A percentile compares a stretch with the other conserved stretches of the same genome.
Conservation (phyloP, 2,113 vertebrate genomes). For the Zootoca vivipara region DNA sequence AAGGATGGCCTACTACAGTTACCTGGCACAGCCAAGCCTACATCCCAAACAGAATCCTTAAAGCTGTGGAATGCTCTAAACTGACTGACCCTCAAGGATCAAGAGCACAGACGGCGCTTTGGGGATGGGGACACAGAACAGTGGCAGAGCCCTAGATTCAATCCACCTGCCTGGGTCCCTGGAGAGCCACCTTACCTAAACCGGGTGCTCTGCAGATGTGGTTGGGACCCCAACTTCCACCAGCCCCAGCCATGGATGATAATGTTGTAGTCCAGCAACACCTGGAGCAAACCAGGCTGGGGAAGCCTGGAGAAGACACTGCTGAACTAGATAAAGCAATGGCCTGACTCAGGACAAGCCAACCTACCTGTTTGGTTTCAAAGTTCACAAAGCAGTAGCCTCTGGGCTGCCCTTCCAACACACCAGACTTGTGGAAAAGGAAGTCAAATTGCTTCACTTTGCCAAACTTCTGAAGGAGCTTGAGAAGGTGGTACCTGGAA, state of each 20-base stretch:
- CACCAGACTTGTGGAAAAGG: constrained; percentile 96
- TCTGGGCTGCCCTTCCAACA: constrained; percentile 93
- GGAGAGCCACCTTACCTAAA: neutral
- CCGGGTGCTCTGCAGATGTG: neutral
- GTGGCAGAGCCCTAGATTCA: neutral
- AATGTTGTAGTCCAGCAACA: neutral
- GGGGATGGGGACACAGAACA: neutral
- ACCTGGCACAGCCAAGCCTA: neutral
- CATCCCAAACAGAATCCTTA: neutral
- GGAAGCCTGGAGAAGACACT: too few relatives aligned
- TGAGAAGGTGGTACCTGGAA: constrained; percentile 92
- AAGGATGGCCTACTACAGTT: too few relatives aligned
- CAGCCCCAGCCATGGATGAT: neutral
- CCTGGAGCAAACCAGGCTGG: neutral
- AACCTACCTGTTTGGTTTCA: constrained; percentile 90
- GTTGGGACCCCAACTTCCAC: neutral
- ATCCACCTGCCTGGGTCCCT: too few relatives aligned
- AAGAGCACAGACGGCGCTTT: too few relatives aligned
- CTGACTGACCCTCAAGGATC: neutral
- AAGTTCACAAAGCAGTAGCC: constrained; percentile 99
- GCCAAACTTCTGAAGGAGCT: constrained; percentile 96
- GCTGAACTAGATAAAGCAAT: neutral
- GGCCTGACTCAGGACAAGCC: neutral
- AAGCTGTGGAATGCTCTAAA: neutral
- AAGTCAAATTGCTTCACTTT: constrained; percentile 98